These are phyloP conservation scores for Sceloporus tristichus DNA, from an alignment of 2,113 vertebrate genomes.

Conservation along the genomic window DNA sequence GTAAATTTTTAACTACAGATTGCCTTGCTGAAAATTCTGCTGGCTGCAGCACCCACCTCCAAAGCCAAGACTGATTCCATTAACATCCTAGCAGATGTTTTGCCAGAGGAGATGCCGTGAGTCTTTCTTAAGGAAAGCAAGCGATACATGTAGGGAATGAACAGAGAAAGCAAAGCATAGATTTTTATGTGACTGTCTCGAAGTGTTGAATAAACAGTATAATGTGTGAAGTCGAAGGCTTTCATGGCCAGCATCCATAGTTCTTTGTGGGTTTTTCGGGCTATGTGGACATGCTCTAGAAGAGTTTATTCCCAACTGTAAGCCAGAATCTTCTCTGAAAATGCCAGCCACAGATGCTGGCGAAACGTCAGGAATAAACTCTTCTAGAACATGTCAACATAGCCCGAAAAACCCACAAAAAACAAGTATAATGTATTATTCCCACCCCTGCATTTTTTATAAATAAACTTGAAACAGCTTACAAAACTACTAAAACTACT, in stretches of 20 bases:
- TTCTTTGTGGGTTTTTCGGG: too few relatives aligned
- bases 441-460: not conserved
- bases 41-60: constrained; percentile 96
- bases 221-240: too few relatives aligned
- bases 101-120: constrained; percentile 99
- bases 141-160: not conserved
- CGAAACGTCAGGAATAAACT: too few relatives aligned
- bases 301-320: too few relatives aligned
- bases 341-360: too few relatives aligned
- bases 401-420: too few relatives aligned
- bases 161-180: fast-evolving
- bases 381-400: too few relatives aligned
- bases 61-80: constrained; percentile 99
- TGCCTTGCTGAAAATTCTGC: constrained; percentile 94
- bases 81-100: constrained; percentile 96
- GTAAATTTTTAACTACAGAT: constrained; percentile 80
- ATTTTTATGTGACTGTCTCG: not conserved
- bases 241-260: too few relatives aligned
- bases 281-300: too few relatives aligned
- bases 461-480: not conserved
- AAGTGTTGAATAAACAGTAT: too few relatives aligned
- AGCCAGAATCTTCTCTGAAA: too few relatives aligned
- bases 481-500: not conserved
- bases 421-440: not conserved
- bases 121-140: constrained; percentile 60